These are phyloP conservation scores for Spongilla lacustris DNA, from an alignment of 37 sponge, comb jelly and placozoan species.

Conservation along the genomic window DNA sequence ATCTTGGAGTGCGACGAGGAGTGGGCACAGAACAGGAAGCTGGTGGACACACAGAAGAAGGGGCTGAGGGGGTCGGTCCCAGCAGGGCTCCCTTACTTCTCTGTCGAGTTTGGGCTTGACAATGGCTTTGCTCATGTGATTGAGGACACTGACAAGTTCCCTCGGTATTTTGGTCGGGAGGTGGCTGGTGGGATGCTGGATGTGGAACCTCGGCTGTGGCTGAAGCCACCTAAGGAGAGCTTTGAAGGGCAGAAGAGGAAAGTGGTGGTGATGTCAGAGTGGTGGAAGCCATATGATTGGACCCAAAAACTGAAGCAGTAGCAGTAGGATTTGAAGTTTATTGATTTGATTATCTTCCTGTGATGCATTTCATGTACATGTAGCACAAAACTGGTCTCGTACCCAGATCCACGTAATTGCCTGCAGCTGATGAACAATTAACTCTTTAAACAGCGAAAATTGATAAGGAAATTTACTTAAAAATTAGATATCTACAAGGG, in stretches of 20 bases:
- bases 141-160: conserved; percentile 83
- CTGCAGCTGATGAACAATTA: too few relatives aligned
- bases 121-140: conserved; percentile 94
- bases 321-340: background rate
- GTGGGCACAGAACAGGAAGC: conserved; percentile 93
- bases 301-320: conserved; percentile 61
- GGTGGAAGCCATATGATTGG: conserved; percentile 88
- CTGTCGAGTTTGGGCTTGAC: conserved; percentile 87
- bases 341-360: background rate
- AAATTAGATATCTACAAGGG: too few relatives aligned
- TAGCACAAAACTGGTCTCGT: too few relatives aligned
- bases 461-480: too few relatives aligned
- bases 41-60: conserved; percentile 85
- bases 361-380: too few relatives aligned
- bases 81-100: conserved; percentile 86
- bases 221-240: conserved; percentile 70
- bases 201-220: conserved; percentile 84
- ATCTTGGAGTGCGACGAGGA: conserved; percentile 91
- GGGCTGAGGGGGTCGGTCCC: conserved; percentile 77
- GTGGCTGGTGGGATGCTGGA: conserved; percentile 91
- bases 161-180: conserved; percentile 91
- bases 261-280: conserved; percentile 55
- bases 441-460: too few relatives aligned
- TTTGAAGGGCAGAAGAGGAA: conserved; percentile 72
- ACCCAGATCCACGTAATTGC: too few relatives aligned